Evolutionary conservation across 1,140 invertebrate species (phyloP), one percentile per base, ranked within the genome.

Genomic region (Drosophila murphyi): DNA sequence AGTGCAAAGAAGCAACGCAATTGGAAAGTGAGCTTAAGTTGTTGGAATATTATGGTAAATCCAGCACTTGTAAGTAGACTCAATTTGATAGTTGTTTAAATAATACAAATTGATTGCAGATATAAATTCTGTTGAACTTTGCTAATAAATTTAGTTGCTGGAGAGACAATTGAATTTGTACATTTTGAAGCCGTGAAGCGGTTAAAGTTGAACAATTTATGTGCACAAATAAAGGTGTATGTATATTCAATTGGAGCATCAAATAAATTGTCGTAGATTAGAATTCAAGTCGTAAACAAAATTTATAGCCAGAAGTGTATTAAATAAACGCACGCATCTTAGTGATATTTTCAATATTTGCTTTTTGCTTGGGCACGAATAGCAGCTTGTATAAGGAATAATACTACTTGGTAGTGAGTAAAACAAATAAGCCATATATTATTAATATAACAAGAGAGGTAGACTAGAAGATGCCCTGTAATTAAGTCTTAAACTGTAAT

Each of bases 241-340:
- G 5, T 41, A 4, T 41, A 10, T 41, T 41, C 39, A 10, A 41
- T n/a, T 4, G 39, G 39, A 10, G 0, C 39, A 43, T 43, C 10
- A 43, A 43, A 43, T 43, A 43, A 43, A 43, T n/a, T 43, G 39
- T 43, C 10, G 10, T n/a, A 43, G 10, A n/a, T 43, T 43, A 43
- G 10, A 43, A n/a, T 43, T 43, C 10, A 43, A 43, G 39, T 43
- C 39, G 39, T 43, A n/a, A 43, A 43, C 10, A 43, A 43, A 43
- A 43, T 43, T 43, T 43, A 43, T 43, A 4, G 39, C 39, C 39
- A 3, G 10, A 43, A 43, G 39, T n/a, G 35, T 43, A 43, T 43
- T n/a, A n/a, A 43, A 43, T 43, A 43, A 43, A n/a, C 39, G n/a
- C 10, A 43, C 39, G 39, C n/a, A 43, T 43, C 39, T 43, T n/a